phyloP scores from a whole-genome alignment of 2,797 vertebrate genomes.

The Chrysocyon brachyurus region DNA sequence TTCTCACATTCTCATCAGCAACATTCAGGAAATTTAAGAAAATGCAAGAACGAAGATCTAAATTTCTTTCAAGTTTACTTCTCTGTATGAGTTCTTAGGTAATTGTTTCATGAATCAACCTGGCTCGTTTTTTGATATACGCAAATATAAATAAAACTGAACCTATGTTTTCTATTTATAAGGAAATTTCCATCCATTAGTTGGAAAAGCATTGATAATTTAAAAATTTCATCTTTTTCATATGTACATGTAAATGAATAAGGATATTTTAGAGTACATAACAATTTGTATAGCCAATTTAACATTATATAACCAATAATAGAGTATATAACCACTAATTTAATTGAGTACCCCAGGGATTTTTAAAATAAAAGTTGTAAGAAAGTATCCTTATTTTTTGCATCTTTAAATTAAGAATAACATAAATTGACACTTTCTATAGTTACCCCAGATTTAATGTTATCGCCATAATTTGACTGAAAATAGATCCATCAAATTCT shows the following conservation, averaged over 20 bases:
- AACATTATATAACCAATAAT: background rate
- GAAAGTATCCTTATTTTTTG: background rate
- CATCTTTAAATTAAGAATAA: background rate
- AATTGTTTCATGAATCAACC: background rate
- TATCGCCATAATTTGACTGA: background rate
- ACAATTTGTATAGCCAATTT: background rate
- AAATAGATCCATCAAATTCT: background rate
- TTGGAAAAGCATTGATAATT: background rate
- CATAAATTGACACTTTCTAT: background rate
- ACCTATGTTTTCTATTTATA: background rate
- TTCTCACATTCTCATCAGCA: conserved; percentile 46
- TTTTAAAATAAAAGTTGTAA: conserved; percentile 13
- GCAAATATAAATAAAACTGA: background rate
- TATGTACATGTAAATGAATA: background rate
- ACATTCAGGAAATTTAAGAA: conserved; percentile 36
- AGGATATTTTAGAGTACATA: background rate
- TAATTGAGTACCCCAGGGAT: background rate
- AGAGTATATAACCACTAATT: background rate
- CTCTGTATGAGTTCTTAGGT: background rate
- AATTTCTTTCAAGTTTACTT: conserved; percentile 22
- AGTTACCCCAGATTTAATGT: conserved; percentile 4
- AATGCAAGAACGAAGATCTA: conserved; percentile 23
- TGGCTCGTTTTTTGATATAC: conserved; percentile 4
- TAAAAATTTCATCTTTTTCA: background rate
- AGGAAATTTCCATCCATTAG: background rate